A percentile compares a stretch with the other conserved stretches of the same genome.
Evolutionary conservation across 2,797 vertebrate species (phyloP).

Genomic region (Cuniculus paca): DNA sequence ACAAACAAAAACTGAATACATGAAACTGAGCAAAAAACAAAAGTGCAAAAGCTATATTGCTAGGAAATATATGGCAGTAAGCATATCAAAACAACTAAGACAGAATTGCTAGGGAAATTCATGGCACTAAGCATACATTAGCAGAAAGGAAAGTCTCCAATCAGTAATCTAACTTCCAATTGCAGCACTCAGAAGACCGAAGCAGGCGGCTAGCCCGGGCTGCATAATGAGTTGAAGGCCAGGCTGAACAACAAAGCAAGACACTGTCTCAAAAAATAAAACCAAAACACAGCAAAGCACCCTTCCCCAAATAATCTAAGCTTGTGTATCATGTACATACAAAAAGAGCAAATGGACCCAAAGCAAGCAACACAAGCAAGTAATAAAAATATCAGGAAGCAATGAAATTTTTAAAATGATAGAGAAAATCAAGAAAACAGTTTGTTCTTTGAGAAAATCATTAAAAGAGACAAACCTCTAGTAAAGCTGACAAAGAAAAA

Average conservation of each 20-base stretch:
- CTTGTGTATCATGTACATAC: too few species aligned
- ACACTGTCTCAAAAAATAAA: not conserved
- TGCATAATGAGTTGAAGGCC: not conserved
- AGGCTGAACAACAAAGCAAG: not conserved
- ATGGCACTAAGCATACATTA: not conserved
- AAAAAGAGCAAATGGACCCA: not conserved
- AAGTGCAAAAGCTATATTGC: not conserved
- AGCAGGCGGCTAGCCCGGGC: not conserved
- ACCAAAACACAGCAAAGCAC: not conserved
- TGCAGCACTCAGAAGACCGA: not conserved
- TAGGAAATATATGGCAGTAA: not conserved
- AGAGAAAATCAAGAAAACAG: not conserved
- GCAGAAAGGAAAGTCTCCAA: not conserved
- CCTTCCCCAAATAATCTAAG: not conserved
- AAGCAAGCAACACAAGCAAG: not conserved
- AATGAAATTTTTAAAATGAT: not conserved
- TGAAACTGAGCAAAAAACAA: not conserved
- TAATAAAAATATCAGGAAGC: not conserved
- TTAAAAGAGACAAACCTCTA: not conserved
- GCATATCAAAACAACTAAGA: not conserved
- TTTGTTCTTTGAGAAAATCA: not conserved
- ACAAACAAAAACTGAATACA: not conserved
- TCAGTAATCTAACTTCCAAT: not conserved
- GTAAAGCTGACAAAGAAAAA: not conserved
- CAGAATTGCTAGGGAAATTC: not conserved